Conservation (phyloP, 1,140 invertebrate genomes). For the Neelides sp. region DNA sequence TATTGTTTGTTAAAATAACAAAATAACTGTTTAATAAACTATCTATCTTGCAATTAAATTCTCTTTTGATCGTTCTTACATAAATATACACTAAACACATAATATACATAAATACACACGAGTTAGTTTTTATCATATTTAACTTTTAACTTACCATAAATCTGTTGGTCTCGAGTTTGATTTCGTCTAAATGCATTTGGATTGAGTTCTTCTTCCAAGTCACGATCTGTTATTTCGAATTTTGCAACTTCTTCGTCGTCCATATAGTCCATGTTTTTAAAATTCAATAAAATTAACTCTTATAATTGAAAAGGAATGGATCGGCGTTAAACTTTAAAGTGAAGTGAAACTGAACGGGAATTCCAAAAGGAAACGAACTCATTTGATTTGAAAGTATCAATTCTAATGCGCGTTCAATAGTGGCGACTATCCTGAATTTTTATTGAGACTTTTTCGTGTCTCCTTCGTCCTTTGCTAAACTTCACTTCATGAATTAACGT, state of each 20-base stretch:
- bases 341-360: no score
- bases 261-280: no score
- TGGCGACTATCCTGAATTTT: no score
- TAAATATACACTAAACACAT: neutral
- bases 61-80: neutral
- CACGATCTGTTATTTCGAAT: conserved; percentile 87
- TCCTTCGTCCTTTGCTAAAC: no score
- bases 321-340: no score
- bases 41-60: neutral
- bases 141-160: conserved; percentile 58
- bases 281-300: no score
- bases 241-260: conserved; percentile 72
- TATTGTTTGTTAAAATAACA: conserved; percentile 8
- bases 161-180: conserved; percentile 75
- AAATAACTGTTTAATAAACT: conserved; percentile 3
- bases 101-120: conserved; percentile 2
- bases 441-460: no score
- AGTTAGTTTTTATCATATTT: neutral
- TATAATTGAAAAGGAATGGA: no score
- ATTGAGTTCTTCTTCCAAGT: conserved; percentile 85
- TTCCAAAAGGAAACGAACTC: no score
- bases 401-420: no score
- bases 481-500: no score
- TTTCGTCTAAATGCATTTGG: conserved; percentile 53
- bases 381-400: no score